A percentile compares a stretch with the other conserved stretches of the same genome.
phyloP scores from a whole-genome alignment of 2,113 vertebrate genomes.

The Mus spicilegus region DNA sequence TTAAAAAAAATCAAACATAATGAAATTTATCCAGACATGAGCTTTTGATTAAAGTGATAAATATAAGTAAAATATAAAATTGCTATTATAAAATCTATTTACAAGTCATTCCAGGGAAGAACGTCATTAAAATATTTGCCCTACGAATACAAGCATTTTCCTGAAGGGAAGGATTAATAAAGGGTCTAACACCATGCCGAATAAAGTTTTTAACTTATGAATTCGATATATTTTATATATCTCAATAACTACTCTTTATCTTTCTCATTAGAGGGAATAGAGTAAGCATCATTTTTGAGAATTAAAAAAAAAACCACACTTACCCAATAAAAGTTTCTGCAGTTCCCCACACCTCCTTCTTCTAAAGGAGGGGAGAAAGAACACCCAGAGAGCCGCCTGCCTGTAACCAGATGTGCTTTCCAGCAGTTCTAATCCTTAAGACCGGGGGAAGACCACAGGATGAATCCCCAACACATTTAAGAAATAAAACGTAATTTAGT shows the following conservation, averaged over 20 bases:
- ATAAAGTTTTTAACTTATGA: neutral
- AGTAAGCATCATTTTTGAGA: constrained; percentile 38
- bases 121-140: constrained; percentile 13
- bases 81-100: constrained; percentile 27
- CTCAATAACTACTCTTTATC: constrained; percentile 8
- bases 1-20: neutral
- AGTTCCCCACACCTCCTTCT: neutral
- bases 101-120: constrained; percentile 25
- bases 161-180: constrained; percentile 40
- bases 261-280: neutral
- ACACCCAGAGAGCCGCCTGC: constrained; percentile 51
- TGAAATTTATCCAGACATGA: neutral
- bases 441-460: constrained; percentile 70
- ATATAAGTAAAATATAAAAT: constrained; percentile 48
- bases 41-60: constrained; percentile 37
- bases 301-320: neutral
- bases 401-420: constrained; percentile 69
- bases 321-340: constrained; percentile 51
- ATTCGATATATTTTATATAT: neutral
- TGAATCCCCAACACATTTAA: constrained; percentile 79
- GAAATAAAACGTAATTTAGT: constrained; percentile 74
- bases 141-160: constrained; percentile 49
- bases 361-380: constrained; percentile 54
- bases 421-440: constrained; percentile 46
- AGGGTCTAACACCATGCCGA: neutral